A percentile compares a stretch with the other conserved stretches of the same genome.
Conservation (phyloP, 2,113 vertebrate genomes). For the Sinosuthora webbiana region DNA sequence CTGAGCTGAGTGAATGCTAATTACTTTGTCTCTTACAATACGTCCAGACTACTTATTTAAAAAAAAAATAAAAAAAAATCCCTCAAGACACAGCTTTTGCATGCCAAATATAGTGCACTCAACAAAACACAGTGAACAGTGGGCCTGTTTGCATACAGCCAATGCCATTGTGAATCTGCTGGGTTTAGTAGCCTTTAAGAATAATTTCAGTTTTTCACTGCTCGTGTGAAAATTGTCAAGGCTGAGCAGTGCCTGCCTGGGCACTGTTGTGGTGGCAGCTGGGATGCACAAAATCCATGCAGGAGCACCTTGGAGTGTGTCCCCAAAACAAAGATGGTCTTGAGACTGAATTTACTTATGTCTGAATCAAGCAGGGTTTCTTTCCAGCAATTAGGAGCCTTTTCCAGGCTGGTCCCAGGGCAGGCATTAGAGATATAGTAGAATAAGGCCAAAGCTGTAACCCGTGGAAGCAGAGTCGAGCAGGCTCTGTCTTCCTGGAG, state of each 20-base stretch:
- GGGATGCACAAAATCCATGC: neutral
- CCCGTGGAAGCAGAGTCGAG: fast-evolving
- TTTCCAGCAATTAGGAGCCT: neutral
- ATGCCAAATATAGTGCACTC: constrained; percentile 51
- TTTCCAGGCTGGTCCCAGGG: neutral
- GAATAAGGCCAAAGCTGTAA: neutral
- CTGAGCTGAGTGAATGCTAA: constrained; percentile 69
- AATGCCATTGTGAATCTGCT: neutral
- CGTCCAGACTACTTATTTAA: constrained; percentile 54
- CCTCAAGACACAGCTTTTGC: constrained; percentile 43
- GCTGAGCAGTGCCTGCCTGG: neutral
- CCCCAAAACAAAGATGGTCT: neutral
- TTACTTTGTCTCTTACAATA: constrained; percentile 60
- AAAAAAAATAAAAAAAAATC: neutral
- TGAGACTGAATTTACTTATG: neutral
- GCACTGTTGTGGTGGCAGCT: neutral
- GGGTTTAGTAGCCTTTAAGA: neutral
- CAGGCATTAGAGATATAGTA: fast-evolving
- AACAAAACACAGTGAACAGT: neutral
- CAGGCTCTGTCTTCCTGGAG: neutral
- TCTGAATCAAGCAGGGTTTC: neutral
- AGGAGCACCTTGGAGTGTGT: neutral
- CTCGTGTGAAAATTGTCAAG: fast-evolving
- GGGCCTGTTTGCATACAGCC: neutral
- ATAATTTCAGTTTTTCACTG: neutral